Evolutionary conservation across 2,113 vertebrate genomes (phyloP), one percentile per base, ranked within the genome.

Genomic region (Synodontis membranacea): DNA sequence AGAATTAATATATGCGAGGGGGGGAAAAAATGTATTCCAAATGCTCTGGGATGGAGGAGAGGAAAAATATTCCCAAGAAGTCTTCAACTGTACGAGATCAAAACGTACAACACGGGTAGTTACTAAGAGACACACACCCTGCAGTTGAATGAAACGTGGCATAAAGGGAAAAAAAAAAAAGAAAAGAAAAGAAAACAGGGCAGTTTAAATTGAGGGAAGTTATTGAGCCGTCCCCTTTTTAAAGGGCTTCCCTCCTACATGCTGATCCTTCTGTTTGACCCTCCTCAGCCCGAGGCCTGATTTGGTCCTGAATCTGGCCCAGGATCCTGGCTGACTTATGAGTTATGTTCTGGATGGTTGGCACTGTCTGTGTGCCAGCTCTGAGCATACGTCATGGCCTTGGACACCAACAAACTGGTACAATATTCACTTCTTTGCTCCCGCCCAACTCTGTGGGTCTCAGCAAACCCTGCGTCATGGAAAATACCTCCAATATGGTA

Each of bases 1-100:
- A 91, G 91, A 95, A 92, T 93, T 95, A 94, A 96, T 95, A 95
- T 95, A 95, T 95, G 94, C 94, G 85, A 86, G 70, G 86, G 90
- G 88, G 87, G 90, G 89, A 92, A 58, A 25, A 83, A 88, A 94
- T 94, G 93, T 94, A 94, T 95, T 94, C 93, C 86, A 92, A 94
- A 92, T 92, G 94, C 94, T 94, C 52, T 93, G 93, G 94, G 94
- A 94, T 82, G 92, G 93, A 79, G 91, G 89, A 92, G 85, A 92
- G 91, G 48, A 72, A 94, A 95, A 94, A 95, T 94, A 94, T 95
- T 94, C 93, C 94, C 93, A 93, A 89, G 91, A 94, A 95, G 93
- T 95, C 92, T 93, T 93, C 91, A 80, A 94, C 81, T 87, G 92
- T 89, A 93, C 92, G 91, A 93, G 92, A 93, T 95, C 93, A 95